Conservation (phyloP, 2,797 vertebrate species). For the Ptychobarbus kaznakovi region DNA sequence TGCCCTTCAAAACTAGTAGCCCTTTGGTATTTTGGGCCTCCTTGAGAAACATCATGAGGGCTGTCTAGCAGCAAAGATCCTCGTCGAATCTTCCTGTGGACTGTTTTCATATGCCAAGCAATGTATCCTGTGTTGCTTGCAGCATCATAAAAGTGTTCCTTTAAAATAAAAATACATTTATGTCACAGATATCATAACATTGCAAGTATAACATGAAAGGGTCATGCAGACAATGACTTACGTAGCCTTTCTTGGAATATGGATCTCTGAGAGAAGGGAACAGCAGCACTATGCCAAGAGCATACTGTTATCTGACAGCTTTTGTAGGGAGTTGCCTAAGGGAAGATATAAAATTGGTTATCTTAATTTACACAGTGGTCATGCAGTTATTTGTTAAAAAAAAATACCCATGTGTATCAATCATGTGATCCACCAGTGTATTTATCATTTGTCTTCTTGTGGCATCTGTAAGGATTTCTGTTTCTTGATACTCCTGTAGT, state of each 20-base stretch:
- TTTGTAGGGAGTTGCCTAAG: no score
- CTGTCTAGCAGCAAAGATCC: conserved; percentile 7
- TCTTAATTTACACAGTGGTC: no score
- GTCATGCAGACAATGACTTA: no score
- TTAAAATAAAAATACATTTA: not conserved
- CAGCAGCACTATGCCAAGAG: no score
- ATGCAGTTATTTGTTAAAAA: no score
- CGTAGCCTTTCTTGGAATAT: no score
- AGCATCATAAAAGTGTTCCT: conserved; percentile 65
- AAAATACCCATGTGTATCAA: not conserved
- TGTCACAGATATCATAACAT: no score
- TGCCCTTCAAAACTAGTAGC: conserved; percentile 48
- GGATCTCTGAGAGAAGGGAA: no score
- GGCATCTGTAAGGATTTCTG: conserved; percentile 56
- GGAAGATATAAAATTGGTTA: no score
- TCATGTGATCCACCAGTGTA: conserved; percentile 49
- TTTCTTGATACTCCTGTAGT: conserved; percentile 53
- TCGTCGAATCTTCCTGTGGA: conserved; percentile 50
- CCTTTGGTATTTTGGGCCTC: conserved; percentile 56
- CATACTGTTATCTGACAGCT: no score
- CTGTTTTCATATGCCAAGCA: conserved; percentile 56
- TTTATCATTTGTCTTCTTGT: conserved; percentile 58
- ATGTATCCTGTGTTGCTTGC: conserved; percentile 59
- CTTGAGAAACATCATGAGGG: conserved; percentile 19
- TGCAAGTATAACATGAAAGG: no score